Evolutionary conservation across 2,797 vertebrate species (phyloP).

Genomic region (Microhierax caerulescens): DNA sequence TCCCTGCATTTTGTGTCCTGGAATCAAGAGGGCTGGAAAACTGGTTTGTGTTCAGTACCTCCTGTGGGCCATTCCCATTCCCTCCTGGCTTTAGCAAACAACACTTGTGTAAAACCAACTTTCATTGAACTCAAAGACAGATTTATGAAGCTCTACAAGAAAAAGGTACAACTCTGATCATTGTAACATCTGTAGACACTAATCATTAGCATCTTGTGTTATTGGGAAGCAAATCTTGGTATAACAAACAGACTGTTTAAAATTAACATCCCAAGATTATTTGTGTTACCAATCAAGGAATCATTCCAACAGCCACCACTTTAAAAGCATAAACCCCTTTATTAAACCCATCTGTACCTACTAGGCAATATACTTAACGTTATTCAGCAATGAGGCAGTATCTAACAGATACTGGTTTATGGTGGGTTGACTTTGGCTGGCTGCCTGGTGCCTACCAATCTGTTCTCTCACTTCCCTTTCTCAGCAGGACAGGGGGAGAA

Average conservation of each 20-base stretch:
- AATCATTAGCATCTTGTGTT: background rate
- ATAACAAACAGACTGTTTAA: background rate
- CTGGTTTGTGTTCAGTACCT: constrained; percentile 90
- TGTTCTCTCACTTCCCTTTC: background rate
- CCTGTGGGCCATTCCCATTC: constrained; percentile 91
- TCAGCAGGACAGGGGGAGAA: background rate
- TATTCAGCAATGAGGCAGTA: background rate
- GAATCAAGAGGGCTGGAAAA: constrained; percentile 99
- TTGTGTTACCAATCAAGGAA: background rate
- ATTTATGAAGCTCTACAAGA: constrained; percentile 90
- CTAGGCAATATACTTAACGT: background rate
- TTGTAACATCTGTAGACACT: background rate
- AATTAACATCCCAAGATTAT: background rate
- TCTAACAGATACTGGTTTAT: background rate
- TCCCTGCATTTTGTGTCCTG: constrained; percentile 90
- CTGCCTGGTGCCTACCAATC: background rate
- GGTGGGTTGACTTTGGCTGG: background rate
- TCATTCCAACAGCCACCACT: background rate
- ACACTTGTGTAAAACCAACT: constrained; percentile 89
- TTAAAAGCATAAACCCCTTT: background rate
- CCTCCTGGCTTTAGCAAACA: constrained; percentile 92
- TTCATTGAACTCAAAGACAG: constrained; percentile 86
- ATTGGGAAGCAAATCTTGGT: background rate
- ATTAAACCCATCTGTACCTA: background rate
- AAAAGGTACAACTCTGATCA: constrained; percentile 79